Conservation (phyloP, 2,113 vertebrate species). For the Tamias sibiricus region DNA sequence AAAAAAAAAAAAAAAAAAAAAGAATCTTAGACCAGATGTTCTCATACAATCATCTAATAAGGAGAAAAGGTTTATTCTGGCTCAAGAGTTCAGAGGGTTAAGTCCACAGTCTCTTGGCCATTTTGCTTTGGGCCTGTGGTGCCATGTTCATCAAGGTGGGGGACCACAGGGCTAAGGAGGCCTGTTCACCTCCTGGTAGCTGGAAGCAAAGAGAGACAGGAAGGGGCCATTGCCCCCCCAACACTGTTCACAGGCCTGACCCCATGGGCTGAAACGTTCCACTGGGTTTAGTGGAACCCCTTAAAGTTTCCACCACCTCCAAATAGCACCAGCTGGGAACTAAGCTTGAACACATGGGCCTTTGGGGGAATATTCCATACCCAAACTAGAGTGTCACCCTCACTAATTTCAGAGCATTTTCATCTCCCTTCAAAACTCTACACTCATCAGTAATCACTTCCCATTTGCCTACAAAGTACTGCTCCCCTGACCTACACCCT, state of each 20-base stretch:
- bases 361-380: neutral
- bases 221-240: neutral
- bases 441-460: neutral
- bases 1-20: no score
- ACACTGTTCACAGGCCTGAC: neutral
- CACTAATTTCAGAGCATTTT: neutral
- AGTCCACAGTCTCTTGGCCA: neutral
- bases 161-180: no score
- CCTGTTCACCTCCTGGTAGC: neutral
- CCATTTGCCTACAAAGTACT: neutral
- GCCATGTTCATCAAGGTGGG: no score
- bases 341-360: neutral
- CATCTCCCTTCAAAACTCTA: neutral
- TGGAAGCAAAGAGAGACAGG: neutral
- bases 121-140: neutral
- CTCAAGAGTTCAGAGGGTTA: neutral
- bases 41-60: neutral
- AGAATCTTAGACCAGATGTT: neutral
- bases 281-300: neutral
- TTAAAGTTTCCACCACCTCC: neutral
- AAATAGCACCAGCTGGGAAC: neutral
- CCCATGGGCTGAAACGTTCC: neutral
- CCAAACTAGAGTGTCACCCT: no score
- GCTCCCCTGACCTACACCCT: fast-evolving
- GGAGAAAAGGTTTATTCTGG: no score